Evolutionary conservation across 2,113 vertebrate genomes (phyloP).

Genomic region (Gracilinanus agilis): DNA sequence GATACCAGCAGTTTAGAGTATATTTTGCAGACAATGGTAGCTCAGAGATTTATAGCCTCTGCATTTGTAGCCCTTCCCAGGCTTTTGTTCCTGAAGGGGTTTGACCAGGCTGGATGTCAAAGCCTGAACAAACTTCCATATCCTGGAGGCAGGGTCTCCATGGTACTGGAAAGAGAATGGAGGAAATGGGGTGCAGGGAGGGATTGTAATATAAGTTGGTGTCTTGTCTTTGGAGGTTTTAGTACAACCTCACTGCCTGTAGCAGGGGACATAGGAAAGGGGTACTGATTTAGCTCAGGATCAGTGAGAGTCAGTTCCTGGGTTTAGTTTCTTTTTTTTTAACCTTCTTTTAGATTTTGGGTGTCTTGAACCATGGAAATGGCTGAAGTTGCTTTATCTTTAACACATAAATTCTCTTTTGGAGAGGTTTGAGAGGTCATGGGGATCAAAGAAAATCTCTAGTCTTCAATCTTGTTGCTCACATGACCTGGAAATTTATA

Average conservation of each 20-base stretch:
- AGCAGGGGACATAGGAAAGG: background rate
- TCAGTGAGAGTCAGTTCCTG: background rate
- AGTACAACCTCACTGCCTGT: background rate
- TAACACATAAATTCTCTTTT: too few relatives aligned
- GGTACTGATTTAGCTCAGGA: background rate
- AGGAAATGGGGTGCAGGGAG: background rate
- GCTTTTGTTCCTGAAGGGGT: background rate
- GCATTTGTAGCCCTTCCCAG: too few relatives aligned
- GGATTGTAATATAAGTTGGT: background rate
- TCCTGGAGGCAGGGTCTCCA: background rate
- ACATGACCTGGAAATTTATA: background rate
- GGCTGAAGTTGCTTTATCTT: too few relatives aligned
- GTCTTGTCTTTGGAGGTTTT: background rate
- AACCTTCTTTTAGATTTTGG: too few relatives aligned
- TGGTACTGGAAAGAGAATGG: background rate
- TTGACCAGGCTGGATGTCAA: background rate
- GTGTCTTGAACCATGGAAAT: too few relatives aligned
- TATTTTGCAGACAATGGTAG: background rate
- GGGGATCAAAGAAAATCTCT: too few relatives aligned
- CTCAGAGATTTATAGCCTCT: background rate
- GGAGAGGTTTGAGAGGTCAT: too few relatives aligned
- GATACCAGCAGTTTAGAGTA: background rate
- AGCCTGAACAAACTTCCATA: background rate
- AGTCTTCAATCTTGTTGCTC: background rate
- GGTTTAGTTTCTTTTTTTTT: background rate